Evolutionary conservation across 2,113 vertebrate species (phyloP).

Genomic region (Ceyx margarethae): DNA sequence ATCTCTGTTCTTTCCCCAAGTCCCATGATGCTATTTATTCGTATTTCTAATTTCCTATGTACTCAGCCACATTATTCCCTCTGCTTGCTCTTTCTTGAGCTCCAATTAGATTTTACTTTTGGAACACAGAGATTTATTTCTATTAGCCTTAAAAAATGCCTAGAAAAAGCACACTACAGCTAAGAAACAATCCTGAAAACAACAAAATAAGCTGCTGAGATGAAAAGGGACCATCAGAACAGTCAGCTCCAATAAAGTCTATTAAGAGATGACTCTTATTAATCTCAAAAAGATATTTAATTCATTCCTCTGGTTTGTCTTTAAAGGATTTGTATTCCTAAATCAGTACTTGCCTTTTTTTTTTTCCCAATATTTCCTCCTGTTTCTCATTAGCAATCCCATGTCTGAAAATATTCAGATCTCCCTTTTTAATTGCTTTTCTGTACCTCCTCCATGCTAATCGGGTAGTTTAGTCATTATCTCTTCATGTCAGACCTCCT

Average conservation of each 20-base stretch:
- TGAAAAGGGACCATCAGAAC: slow-evolving; percentile 3
- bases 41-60: slow-evolving; percentile 54
- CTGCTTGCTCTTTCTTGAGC: slow-evolving; percentile 17
- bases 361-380: not conserved
- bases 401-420: slow-evolving; percentile 21
- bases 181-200: slow-evolving; percentile 13
- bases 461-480: slow-evolving; percentile 44
- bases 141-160: slow-evolving; percentile 32
- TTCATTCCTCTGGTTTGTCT: slow-evolving; percentile 13
- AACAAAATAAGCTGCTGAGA: slow-evolving; percentile 19
- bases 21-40: slow-evolving; percentile 55
- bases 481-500: slow-evolving; percentile 42
- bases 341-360: not conserved
- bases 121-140: slow-evolving; percentile 45
- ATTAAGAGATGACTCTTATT: slow-evolving; percentile 27
- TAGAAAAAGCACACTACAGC: slow-evolving; percentile 30
- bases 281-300: slow-evolving; percentile 46
- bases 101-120: slow-evolving; percentile 31
- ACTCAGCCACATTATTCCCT: slow-evolving; percentile 16
- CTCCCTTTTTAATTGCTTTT: slow-evolving; percentile 63
- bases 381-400: slow-evolving; percentile 23
- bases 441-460: slow-evolving; percentile 13
- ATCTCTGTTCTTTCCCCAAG: slow-evolving; percentile 3
- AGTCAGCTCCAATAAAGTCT: slow-evolving; percentile 5
- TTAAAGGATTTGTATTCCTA: slow-evolving; percentile 34